Evolutionary conservation across 1,140 invertebrate species (phyloP), one percentile per base, ranked within the genome.

Genomic region (Sinonovacula constricta): DNA sequence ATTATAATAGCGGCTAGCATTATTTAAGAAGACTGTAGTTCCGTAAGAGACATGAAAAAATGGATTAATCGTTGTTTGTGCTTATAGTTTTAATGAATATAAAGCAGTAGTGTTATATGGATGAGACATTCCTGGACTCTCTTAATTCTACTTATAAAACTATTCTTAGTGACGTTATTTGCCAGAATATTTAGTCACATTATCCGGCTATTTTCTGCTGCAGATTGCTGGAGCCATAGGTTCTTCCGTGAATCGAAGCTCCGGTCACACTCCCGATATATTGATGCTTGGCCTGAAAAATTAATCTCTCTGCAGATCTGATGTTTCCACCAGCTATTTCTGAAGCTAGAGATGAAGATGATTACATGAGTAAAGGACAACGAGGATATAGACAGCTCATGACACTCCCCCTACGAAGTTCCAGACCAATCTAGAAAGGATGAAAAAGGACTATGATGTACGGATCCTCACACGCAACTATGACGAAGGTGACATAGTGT

Each of bases 271-370:
- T 4, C 85, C 84, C 22, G 74, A 81, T n/a, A 75, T 33, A 30
- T 63, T 87, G 54, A 67, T 86, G 51, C 68, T 86, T 0, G 83
- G 74, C 3, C 45, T n/a, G 71, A 65, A 76, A 85, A 51, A 65
- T 31, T 1, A 69, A 26, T 22, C 3, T 3, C 31, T 51, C 66
- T 1, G 66, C 66, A 28, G 18, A 67, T 2, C 26, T 67, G 2
- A 51, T 67, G 36, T 67, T 67, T 30, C 65, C 60, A n/a, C 10
- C 18, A 33, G 10, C n/a, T 36, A 4, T 18, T 2, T 10, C 2
- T 10, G 18, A 34, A 10, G 31, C n/a, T 34, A 3, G 31, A 26
- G 60, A 28, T 4, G 15, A 14, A 12, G 10, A 31, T 62, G 26
- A 26, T 4, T 18, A 14, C 33, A 18, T 4, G 24, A 7, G 3